Evolutionary conservation across 2,797 vertebrate genomes (phyloP).

Genomic region (Buphagus erythrorhynchus): DNA sequence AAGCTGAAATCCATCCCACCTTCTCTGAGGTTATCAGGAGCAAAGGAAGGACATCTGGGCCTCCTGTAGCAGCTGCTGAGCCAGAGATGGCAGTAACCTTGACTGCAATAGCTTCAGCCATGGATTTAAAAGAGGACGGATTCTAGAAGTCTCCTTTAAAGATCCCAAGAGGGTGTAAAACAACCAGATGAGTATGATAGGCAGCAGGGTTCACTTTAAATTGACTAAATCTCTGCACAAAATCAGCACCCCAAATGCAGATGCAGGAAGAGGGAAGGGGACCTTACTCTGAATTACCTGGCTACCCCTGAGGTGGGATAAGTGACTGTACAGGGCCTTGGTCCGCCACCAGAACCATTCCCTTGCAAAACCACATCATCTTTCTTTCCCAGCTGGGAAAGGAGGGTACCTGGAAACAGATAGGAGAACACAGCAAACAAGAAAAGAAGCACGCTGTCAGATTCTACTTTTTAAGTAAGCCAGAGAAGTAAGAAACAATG

Average conservation of each 20-base stretch:
- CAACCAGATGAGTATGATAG: not conserved
- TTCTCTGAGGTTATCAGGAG: slow-evolving; percentile 3
- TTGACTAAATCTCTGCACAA: not conserved
- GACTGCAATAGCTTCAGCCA: not conserved
- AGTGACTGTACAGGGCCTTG: not conserved
- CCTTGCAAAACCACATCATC: not conserved
- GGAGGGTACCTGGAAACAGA: not conserved
- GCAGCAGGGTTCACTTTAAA: not conserved
- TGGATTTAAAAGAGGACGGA: not conserved
- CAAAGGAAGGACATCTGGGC: slow-evolving; percentile 8
- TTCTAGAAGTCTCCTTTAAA: not conserved
- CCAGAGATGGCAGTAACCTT: not conserved
- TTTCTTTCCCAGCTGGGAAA: not conserved
- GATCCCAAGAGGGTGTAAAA: not conserved
- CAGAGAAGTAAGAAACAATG: slow-evolving; percentile 14
- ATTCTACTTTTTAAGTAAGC: not conserved
- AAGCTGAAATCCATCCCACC: not conserved
- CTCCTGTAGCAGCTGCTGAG: not conserved
- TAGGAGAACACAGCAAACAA: not conserved
- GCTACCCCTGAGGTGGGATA: not conserved
- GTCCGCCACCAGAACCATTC: not conserved
- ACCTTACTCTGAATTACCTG: not conserved
- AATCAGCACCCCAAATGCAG: not conserved
- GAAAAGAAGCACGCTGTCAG: not conserved
- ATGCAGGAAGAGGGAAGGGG: not conserved